These are phyloP conservation scores for Spheniscus humboldti DNA, from an alignment of 2,797 vertebrate genomes.

Conservation along the genomic window DNA sequence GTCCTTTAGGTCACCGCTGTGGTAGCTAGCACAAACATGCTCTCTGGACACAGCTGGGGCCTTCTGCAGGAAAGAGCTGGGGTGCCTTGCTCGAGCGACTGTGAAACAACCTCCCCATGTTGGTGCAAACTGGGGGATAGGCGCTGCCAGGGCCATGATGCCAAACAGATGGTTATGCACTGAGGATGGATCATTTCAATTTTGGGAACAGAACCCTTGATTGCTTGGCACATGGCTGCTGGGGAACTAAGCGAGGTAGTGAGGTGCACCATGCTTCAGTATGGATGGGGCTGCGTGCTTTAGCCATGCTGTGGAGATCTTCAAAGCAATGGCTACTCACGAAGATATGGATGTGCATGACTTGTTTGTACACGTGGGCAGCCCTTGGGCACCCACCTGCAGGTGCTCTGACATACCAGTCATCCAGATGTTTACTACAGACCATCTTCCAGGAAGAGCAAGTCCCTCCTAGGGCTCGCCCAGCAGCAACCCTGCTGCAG, in stretches of 20 bases:
- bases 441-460: neutral
- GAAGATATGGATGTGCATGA: neutral
- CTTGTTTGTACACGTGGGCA: rapidly evolving
- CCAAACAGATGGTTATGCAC: neutral
- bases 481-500: neutral
- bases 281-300: neutral
- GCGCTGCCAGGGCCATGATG: neutral
- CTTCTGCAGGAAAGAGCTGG: neutral
- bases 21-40: neutral
- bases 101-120: neutral
- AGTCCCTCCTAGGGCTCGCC: neutral
- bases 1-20: neutral
- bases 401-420: neutral
- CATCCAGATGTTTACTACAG: neutral
- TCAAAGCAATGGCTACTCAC: neutral
- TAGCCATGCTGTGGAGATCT: neutral
- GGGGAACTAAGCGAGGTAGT: rapidly evolving
- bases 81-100: neutral
- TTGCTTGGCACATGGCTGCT: neutral
- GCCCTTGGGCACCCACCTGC: too few relatives aligned
- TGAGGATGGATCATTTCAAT: neutral
- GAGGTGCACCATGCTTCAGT: rapidly evolving
- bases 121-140: rapidly evolving
- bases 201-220: neutral
- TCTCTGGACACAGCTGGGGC: neutral